Base-by-base conservation (phyloP, 2,113 vertebrate genomes). In the Alethe diademata region DNA sequence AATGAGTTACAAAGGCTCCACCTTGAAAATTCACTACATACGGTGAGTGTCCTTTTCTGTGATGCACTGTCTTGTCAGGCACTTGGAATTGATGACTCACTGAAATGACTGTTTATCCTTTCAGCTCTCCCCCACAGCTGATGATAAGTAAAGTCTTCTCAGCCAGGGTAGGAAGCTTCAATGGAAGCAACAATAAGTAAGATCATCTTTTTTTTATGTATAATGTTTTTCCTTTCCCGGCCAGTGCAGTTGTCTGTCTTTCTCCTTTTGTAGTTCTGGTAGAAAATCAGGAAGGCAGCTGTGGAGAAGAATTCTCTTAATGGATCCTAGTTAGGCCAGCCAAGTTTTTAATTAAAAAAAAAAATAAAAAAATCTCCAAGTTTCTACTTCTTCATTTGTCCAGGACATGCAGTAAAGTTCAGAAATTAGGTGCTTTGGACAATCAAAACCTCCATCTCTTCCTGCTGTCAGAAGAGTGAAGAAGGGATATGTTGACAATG, bases 91-190 rank as follows among this genome's bases (percentile, higher is more conserved):
- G 54, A 56, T 88, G 92, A 90, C 42, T 93, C 92, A 64, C 88
- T 88, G 58, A 88, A 88, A 81, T 93, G 26, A 60, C 85, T 93
- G 67, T 90, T 91, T 92, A 80, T 97, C 85, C 86, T 94, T 93
- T 88, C 86, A 99, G 99, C 60, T 99, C 98, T 95, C 99, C 99
- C 54, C 98, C 98, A 28, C 99, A 99, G 73, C 96, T 99, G 95
- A 99, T 99, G 99, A 98, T 99, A 95, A 99, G 98, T 96, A 99
- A 99, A 97, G 98, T 99, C 70, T 99, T 99, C 96, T 98, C 98
- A 78, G 98, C 98, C 72, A 98, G 98, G 91, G 97, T 98, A 94
- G 98, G 98, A 93, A 98, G 98, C 94, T 98, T 98, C 92, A 98
- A 97, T 94, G 98, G 98, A 87, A 99, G 98, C 92, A 98, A 98